Evolutionary conservation across 2,888 invertebrate species (phyloP), one percentile per base, ranked within the genome.

Genomic region (Schizaphis graminum): DNA sequence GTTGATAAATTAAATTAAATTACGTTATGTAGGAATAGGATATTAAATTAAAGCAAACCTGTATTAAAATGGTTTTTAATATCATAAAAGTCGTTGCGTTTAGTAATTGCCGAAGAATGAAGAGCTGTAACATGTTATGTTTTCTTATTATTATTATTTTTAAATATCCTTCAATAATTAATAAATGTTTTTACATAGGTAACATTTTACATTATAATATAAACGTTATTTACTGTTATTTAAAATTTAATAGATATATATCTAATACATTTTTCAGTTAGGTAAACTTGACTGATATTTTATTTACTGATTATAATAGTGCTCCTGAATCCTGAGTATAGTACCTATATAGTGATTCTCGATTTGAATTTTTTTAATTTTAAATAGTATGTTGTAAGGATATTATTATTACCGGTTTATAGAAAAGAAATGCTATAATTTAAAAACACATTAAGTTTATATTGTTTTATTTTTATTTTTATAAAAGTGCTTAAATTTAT

Each of bases 51-150:
- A 77, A 77, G 8, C n/a, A 88, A 89, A 89, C 89, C 89, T 56
- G 89, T 89, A 89, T 89, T 89, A 26, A 89, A 89, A 89, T 89
- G 24, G 41, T 56, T 56, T 88, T 88, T 10, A 47, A 16, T 47
- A 47, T 87, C 47, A 28, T 47, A 28, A 47, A 49, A 87, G n/a
- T n/a, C 87, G 21, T 87, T n/a, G 21, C 49, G 28, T 28, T 47
- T n/a, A 5, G 87, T 35, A 77, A 21, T 41, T 67, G 16, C n/a
- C 35, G 35, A 77, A 77, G 8, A 35, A 35, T 77, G 21, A 77
- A 35, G 35, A 8, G 67, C 16, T 16, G 2, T 53, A 21, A 21
- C 16, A 67, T 35, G 21, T 67, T 35, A 16, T 67, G 61, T 13
- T 67, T 67, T 13, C 61, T 13, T 49, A 21, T 53, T 53, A 53